Base-by-base conservation (phyloP, 1,140 invertebrate genomes). In the Leptinotarsa lineolata region DNA sequence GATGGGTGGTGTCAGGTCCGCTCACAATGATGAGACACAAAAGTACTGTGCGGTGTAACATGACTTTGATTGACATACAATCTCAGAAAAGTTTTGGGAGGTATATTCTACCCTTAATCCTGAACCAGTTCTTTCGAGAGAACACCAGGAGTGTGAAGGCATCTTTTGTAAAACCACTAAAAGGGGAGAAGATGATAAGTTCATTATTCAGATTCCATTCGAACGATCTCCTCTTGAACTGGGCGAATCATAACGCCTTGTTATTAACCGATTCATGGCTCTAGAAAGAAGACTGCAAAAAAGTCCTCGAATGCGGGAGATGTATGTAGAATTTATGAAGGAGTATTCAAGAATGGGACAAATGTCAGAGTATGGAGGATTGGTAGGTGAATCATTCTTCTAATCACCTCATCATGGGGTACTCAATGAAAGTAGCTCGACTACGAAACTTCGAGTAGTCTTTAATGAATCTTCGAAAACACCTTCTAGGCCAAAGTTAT, bases 401-500 rank as follows among this genome's bases (percentile, higher is more conserved):
- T 39, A n/a, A 4, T 11, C 61, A 44, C 22, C 13, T 20, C 69
- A 61, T 72, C 46, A 66, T 61, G 46, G 66, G 3, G 12, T 68
- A 21, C 24, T 64, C 21, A 22, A 22, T 22, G 21, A 22, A 2
- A 22, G 21, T 22, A 22, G 21, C 21, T 2, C 21, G 1, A 61
- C 59, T 11, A 61, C 59, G 8, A 61, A 61, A 61, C 21, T 61
- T 20, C 12, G 59, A 20, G 21, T 61, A 61, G 59, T 61, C 11
- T 15, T 22, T 15, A 30, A 30, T 22, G 30, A 4, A 2, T 61
- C n/a, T n/a, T 15, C 8, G 16, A 64, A 21, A n/a, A n/a, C n/a
- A 85, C 85, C 68, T 24, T 24, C 67, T 0, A 78, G 81, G 1
- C 77, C 81, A n/a, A 79, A 71, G 4, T 45, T 83, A 20, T 80